Evolutionary conservation across 2,888 invertebrate genomes (phyloP).

Genomic region (Apotomis capreana): DNA sequence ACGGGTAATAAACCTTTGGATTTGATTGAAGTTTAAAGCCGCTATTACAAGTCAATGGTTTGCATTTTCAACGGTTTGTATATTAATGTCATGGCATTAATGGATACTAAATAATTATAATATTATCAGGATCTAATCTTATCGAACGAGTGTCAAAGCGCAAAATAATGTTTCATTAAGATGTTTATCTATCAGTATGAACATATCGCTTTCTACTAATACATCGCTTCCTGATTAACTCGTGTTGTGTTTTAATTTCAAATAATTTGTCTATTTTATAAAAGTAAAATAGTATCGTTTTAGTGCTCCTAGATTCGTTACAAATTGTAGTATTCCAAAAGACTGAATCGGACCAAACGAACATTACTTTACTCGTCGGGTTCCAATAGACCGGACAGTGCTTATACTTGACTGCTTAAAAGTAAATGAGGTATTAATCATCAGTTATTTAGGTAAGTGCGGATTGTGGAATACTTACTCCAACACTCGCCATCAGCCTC

Average conservation of each 20-base stretch:
- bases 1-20: too few species aligned
- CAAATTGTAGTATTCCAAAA: too few species aligned
- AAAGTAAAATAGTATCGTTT: neutral
- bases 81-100: slow-evolving; percentile 22
- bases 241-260: slow-evolving; percentile 1
- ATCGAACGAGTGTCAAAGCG: slow-evolving; percentile 35
- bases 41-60: too few species aligned
- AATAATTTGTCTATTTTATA: neutral
- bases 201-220: slow-evolving; percentile 22
- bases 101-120: slow-evolving; percentile 38
- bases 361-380: too few species aligned
- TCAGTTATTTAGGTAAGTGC: too few species aligned
- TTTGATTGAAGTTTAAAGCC: too few species aligned
- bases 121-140: slow-evolving; percentile 34
- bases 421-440: too few species aligned
- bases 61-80: neutral
- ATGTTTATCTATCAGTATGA: slow-evolving; percentile 36
- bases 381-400: too few species aligned
- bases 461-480: too few species aligned
- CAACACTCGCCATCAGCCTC: too few species aligned
- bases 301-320: neutral
- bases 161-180: slow-evolving; percentile 38
- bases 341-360: too few species aligned
- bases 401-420: too few species aligned
- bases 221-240: slow-evolving; percentile 25